phyloP scores from a whole-genome alignment of 2,888 invertebrate species.

The Pycnomerus fuliginosus region DNA sequence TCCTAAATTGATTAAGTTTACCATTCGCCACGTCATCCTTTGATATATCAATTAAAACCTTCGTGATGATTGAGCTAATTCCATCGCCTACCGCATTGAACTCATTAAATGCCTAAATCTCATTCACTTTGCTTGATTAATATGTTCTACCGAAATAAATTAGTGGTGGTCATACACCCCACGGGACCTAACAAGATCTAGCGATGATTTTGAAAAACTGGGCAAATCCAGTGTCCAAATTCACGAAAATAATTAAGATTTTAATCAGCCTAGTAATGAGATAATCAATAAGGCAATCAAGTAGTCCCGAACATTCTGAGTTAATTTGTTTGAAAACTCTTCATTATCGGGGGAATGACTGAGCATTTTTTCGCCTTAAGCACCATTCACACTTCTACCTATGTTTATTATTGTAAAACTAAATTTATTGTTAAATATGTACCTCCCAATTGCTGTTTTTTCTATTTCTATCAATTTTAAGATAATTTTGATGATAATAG shows the following conservation, averaged over 20 bases:
- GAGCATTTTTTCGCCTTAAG: constrained; percentile 12
- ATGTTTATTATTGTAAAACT: too few relatives aligned
- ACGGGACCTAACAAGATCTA: too few relatives aligned
- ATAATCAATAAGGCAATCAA: constrained; percentile 41
- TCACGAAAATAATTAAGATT: constrained; percentile 24
- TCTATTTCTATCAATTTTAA: too few relatives aligned
- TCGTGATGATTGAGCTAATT: constrained; percentile 38
- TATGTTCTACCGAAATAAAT: constrained; percentile 19
- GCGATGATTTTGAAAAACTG: not conserved
- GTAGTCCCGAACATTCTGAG: constrained; percentile 30
- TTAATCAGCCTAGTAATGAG: constrained; percentile 41
- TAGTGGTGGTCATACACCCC: constrained; percentile 2
- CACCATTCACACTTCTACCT: constrained; percentile 4
- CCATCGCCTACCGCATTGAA: constrained; percentile 36
- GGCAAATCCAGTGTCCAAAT: not conserved
- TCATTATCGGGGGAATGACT: constrained; percentile 25
- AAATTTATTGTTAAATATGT: too few relatives aligned
- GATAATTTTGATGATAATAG: too few relatives aligned
- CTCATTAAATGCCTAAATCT: constrained; percentile 23
- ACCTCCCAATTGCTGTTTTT: too few relatives aligned
- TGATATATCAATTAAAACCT: constrained; percentile 43
- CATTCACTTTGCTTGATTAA: constrained; percentile 13
- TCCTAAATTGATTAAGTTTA: constrained; percentile 34
- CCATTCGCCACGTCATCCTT: constrained; percentile 34
- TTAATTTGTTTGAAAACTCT: constrained; percentile 29